Conservation (phyloP, 2,888 invertebrate species). For the Steromphala cineraria region DNA sequence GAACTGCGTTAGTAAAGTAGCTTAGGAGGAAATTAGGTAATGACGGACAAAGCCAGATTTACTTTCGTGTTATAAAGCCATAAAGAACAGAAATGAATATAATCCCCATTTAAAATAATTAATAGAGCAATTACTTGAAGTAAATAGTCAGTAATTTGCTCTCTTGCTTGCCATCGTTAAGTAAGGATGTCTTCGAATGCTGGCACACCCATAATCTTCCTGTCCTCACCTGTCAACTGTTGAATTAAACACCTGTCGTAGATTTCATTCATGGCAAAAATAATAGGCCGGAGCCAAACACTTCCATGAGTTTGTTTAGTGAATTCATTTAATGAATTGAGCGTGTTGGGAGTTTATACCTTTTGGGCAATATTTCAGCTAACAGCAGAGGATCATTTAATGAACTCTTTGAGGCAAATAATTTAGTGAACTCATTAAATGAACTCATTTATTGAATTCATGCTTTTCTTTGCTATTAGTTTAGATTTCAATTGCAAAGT, state of each 20-base stretch:
- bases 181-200: background rate
- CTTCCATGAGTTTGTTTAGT: too few relatives aligned
- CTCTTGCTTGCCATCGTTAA: background rate
- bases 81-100: background rate
- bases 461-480: too few relatives aligned
- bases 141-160: background rate
- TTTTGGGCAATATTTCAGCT: too few relatives aligned
- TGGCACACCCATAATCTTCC: background rate
- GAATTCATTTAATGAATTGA: too few relatives aligned
- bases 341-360: too few relatives aligned
- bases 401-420: too few relatives aligned
- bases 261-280: background rate
- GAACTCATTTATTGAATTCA: too few relatives aligned
- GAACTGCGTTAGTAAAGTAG: background rate
- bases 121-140: background rate
- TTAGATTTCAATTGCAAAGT: too few relatives aligned
- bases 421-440: too few relatives aligned
- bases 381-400: too few relatives aligned
- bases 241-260: background rate
- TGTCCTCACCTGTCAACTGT: background rate
- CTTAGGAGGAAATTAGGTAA: background rate
- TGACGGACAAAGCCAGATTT: constrained; percentile 1
- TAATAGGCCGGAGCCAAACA: too few relatives aligned
- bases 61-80: background rate
- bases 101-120: background rate